phyloP scores from a whole-genome alignment of 2,888 invertebrate species.

The Torymus auratus region DNA sequence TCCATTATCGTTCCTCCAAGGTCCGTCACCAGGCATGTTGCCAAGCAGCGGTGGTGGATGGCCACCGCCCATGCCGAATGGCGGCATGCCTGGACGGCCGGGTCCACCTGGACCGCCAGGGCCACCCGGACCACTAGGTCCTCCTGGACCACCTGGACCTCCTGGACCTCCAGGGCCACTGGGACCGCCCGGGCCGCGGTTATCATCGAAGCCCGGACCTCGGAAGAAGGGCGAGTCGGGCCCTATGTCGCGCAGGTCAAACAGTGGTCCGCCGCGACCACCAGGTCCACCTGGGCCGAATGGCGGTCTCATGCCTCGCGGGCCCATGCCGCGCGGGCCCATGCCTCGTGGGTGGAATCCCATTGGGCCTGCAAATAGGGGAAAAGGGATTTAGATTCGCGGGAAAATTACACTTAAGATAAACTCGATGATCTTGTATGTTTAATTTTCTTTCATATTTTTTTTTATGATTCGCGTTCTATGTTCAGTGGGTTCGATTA shows the following conservation, averaged over 20 bases:
- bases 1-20: conserved; percentile 49
- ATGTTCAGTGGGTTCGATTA: no score
- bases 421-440: no score
- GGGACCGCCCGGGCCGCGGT: conserved; percentile 2
- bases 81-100: conserved; percentile 55
- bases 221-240: conserved; percentile 43
- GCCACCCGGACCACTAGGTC: conserved; percentile 18
- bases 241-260: conserved; percentile 57
- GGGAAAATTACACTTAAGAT: no score
- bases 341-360: conserved; percentile 74
- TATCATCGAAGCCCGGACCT: conserved; percentile 44
- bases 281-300: conserved; percentile 64
- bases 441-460: no score
- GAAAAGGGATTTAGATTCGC: no score
- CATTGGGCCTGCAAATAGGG: conserved; percentile 69
- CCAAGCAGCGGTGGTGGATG: conserved; percentile 46
- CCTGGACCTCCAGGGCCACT: conserved; percentile 34
- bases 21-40: conserved; percentile 30
- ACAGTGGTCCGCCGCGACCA: conserved; percentile 51
- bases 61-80: conserved; percentile 60
- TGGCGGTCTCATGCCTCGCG: conserved; percentile 70
- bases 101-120: conserved; percentile 58
- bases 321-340: conserved; percentile 74
- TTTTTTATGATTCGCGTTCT: no score
- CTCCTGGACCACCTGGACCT: conserved; percentile 48